A percentile compares a stretch with the other conserved stretches of the same genome.
Conservation (phyloP, 2,888 invertebrate species). For the Brachypalpus laphriformis region DNA sequence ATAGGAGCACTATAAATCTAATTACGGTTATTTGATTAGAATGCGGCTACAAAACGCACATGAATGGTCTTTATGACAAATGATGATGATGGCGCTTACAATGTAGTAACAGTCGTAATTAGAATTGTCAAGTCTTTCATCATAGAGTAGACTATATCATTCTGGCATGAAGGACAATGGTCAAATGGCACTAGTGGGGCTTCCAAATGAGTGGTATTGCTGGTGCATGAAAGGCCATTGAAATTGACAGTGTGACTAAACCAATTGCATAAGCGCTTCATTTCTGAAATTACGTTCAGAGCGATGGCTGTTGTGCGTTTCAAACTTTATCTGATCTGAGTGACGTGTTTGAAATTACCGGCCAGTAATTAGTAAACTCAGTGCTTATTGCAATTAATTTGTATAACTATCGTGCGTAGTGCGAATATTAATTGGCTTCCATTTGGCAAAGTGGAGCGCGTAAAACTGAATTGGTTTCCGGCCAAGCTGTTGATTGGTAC, state of each 20-base stretch:
- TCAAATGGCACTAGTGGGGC: conserved; percentile 2
- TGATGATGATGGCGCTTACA: conserved; percentile 25
- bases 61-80: conserved; percentile 55
- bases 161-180: background rate
- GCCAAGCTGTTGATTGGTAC: background rate
- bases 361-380: conserved; percentile 22
- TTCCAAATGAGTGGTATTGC: conserved; percentile 8
- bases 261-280: background rate
- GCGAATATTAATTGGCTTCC: conserved; percentile 1
- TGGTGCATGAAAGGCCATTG: background rate
- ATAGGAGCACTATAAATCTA: conserved; percentile 35
- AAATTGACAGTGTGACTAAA: background rate
- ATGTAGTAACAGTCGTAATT: conserved; percentile 20
- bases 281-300: background rate
- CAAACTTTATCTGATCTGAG: conserved; percentile 10
- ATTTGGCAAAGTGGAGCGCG: background rate
- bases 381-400: conserved; percentile 10
- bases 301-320: background rate
- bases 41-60: conserved; percentile 9
- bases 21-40: conserved; percentile 70
- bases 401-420: background rate
- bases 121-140: background rate
- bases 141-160: background rate
- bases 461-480: background rate
- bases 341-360: conserved; percentile 15